Percentiles rank a stretch among this genome's conserved stretches.
phyloP scores from a whole-genome alignment of 2,888 invertebrate species.

The Strigamia transsilvanica region DNA sequence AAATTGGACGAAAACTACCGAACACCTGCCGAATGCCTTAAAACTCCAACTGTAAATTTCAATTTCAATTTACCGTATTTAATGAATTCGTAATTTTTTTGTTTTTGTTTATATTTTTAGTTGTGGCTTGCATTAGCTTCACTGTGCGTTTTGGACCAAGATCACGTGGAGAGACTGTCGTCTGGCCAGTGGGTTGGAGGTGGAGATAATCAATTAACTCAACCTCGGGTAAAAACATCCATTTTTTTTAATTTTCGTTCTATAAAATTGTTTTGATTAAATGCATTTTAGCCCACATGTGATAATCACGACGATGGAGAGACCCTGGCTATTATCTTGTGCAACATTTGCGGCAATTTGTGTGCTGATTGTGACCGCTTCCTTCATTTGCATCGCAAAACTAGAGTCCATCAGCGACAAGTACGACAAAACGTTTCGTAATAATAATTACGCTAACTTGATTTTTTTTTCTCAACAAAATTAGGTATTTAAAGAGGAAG shows the following conservation, averaged over 20 bases:
- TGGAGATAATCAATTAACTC: constrained; percentile 68
- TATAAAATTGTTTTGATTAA: constrained; percentile 54
- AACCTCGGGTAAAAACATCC: constrained; percentile 65
- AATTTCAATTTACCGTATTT: not conserved
- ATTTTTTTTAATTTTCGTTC: not conserved
- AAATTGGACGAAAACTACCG: constrained; percentile 80
- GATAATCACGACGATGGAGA: constrained; percentile 96
- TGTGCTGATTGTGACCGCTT: constrained; percentile 97
- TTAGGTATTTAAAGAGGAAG: constrained; percentile 94
- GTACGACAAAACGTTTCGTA: constrained; percentile 62
- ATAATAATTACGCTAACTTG: not conserved
- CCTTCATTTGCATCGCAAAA: constrained; percentile 88
- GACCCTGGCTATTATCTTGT: constrained; percentile 91
- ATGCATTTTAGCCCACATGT: constrained; percentile 76
- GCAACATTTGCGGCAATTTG: constrained; percentile 87
- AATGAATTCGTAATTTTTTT: constrained; percentile 18
- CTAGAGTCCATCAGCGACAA: constrained; percentile 84
- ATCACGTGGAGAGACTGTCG: constrained; percentile 83
- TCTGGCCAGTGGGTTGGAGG: constrained; percentile 81
- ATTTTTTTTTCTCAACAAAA: not conserved
- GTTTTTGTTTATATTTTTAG: constrained; percentile 52
- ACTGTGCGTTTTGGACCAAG: constrained; percentile 88
- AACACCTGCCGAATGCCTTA: constrained; percentile 78
- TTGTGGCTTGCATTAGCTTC: constrained; percentile 90
- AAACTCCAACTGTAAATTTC: constrained; percentile 75